Evolutionary conservation across 2,888 invertebrate species (phyloP).

Genomic region (Tetragnatha montana): DNA sequence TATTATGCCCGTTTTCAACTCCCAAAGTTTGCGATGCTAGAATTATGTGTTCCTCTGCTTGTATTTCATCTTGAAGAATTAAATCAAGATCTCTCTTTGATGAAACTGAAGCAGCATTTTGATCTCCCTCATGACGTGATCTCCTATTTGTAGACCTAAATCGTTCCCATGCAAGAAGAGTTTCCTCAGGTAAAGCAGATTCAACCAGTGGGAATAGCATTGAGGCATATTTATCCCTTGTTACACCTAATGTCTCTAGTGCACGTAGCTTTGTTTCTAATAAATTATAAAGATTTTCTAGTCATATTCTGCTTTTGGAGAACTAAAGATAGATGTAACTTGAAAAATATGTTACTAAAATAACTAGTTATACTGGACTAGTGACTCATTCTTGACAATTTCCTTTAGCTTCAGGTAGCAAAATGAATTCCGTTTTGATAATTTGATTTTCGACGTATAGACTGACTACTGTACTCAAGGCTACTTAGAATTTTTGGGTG

Average conservation of each 20-base stretch:
- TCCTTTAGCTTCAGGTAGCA: too few relatives aligned
- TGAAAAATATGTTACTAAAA: too few relatives aligned
- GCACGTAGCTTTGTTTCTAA: background rate
- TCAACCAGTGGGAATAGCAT: background rate
- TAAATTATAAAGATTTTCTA: background rate
- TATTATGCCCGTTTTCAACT: too few relatives aligned
- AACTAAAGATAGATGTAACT: background rate
- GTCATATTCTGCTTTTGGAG: background rate
- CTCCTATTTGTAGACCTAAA: slow-evolving; percentile 2
- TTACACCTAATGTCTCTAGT: background rate
- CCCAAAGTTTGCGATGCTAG: too few relatives aligned
- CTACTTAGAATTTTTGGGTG: too few relatives aligned
- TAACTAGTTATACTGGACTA: too few relatives aligned
- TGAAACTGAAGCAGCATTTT: background rate
- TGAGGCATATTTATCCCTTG: background rate
- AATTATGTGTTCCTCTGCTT: too few relatives aligned
- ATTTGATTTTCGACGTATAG: too few relatives aligned
- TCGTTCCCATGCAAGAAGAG: too few relatives aligned
- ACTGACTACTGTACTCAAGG: too few relatives aligned
- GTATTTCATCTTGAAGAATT: background rate
- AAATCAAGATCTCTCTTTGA: background rate
- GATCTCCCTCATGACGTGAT: background rate
- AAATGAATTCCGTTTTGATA: too few relatives aligned
- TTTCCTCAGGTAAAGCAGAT: background rate
- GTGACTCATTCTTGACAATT: too few relatives aligned